These are phyloP conservation scores for Huso huso DNA, from an alignment of 2,797 vertebrate species.

Conservation along the genomic window DNA sequence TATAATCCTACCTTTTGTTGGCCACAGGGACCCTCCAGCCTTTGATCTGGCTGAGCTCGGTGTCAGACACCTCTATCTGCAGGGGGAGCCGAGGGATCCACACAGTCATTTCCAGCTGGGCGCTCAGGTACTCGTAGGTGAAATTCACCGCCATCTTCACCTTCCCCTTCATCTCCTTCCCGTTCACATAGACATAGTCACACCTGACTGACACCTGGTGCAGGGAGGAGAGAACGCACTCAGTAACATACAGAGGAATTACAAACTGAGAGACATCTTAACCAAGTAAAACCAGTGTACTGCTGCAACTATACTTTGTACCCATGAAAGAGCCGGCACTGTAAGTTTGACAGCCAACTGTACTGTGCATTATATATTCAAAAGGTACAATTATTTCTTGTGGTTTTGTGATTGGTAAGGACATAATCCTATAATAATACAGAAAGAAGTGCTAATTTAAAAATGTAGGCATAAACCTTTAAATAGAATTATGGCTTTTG, in stretches of 20 bases:
- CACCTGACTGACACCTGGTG: constrained; percentile 84
- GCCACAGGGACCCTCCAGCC: constrained; percentile 84
- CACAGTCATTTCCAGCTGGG: constrained; percentile 75
- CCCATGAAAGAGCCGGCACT: too few relatives aligned
- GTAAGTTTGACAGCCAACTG: too few relatives aligned
- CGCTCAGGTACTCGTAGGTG: constrained; percentile 83
- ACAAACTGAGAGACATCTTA: too few relatives aligned
- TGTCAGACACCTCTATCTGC: constrained; percentile 85
- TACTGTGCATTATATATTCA: too few relatives aligned
- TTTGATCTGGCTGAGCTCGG: constrained; percentile 88
- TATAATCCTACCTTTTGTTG: constrained; percentile 52
- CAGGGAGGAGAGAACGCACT: too few relatives aligned
- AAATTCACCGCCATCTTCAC: constrained; percentile 77
- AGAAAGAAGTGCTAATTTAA: too few relatives aligned
- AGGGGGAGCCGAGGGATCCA: constrained; percentile 85
- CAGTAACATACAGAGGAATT: too few relatives aligned
- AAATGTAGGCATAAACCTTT: constrained; percentile 39
- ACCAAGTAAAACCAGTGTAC: too few relatives aligned
- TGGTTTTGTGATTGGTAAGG: too few relatives aligned
- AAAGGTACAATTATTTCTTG: too few relatives aligned
- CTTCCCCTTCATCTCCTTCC: constrained; percentile 84
- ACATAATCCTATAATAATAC: too few relatives aligned
- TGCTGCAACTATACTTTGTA: too few relatives aligned
- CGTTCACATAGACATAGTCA: constrained; percentile 85
- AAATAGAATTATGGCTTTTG: constrained; percentile 47